These are phyloP conservation scores for Andrena chrysosceles DNA, from an alignment of 2,888 invertebrate genomes.

Conservation along the genomic window DNA sequence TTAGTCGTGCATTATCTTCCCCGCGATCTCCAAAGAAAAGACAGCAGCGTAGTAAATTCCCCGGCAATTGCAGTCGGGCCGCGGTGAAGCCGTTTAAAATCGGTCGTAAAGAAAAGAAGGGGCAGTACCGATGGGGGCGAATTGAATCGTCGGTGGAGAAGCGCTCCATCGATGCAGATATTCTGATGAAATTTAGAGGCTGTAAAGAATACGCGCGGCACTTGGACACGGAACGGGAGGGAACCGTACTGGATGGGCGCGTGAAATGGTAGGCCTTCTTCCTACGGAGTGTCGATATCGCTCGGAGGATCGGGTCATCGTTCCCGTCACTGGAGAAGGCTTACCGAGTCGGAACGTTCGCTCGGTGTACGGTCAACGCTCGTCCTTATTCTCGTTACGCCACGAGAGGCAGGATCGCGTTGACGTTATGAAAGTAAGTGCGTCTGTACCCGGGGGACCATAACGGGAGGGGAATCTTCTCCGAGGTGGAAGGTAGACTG, in stretches of 20 bases:
- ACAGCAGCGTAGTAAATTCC: neutral
- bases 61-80: neutral
- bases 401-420: neutral
- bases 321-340: too few species aligned
- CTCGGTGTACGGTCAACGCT: neutral
- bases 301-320: too few species aligned
- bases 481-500: neutral
- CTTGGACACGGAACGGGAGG: too few species aligned
- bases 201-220: too few species aligned
- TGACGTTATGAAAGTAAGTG: slow-evolving; percentile 17
- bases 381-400: slow-evolving; percentile 4
- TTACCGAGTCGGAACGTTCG: neutral
- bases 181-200: too few species aligned
- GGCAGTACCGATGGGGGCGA: neutral
- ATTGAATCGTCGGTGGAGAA: neutral
- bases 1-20: neutral
- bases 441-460: neutral
- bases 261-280: too few species aligned
- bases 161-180: neutral
- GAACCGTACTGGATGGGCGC: too few species aligned
- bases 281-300: too few species aligned
- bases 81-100: neutral
- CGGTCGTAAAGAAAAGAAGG: neutral
- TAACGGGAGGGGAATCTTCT: neutral
- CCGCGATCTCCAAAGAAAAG: neutral